phyloP scores from a whole-genome alignment of 1,140 invertebrate species.

The Phthorimaea operculella region DNA sequence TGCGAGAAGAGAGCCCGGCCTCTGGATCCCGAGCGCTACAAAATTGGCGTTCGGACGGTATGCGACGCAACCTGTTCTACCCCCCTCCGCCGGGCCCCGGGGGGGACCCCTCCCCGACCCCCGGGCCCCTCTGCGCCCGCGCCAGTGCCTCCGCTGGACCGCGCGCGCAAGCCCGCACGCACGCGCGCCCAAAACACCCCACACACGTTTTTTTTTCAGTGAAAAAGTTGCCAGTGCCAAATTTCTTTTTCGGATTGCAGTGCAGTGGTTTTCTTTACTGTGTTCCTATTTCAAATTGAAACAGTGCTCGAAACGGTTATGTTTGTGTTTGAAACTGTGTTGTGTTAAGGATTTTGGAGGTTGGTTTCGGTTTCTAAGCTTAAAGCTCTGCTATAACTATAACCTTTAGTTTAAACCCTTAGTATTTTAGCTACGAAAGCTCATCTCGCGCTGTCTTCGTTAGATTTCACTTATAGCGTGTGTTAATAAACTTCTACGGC shows the following conservation, averaged over 20 bases:
- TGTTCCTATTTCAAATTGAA: constrained; percentile 14
- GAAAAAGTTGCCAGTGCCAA: constrained; percentile 6
- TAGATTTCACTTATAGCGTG: constrained; percentile 1
- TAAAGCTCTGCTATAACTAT: not conserved
- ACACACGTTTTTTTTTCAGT: constrained; percentile 3
- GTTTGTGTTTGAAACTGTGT: constrained; percentile 36
- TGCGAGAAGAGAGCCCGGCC: not conserved
- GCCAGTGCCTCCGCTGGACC: constrained; percentile 43
- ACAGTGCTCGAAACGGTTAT: constrained; percentile 34
- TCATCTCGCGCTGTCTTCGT: not conserved
- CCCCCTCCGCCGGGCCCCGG: not conserved
- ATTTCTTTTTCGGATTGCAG: constrained; percentile 52
- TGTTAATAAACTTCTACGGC: constrained; percentile 9
- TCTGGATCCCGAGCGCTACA: constrained; percentile 26
- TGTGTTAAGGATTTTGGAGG: constrained; percentile 54
- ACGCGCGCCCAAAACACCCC: not conserved
- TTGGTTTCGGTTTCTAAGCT: constrained; percentile 22
- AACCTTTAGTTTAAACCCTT: not conserved
- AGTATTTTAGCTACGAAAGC: too few species aligned
- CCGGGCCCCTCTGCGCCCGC: constrained; percentile 17
- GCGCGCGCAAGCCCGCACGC: constrained; percentile 12
- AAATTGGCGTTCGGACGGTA: constrained; percentile 63
- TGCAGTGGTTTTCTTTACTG: constrained; percentile 31
- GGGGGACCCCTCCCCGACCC: not conserved
- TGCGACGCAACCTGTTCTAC: constrained; percentile 53